phyloP scores from a whole-genome alignment of 2,113 vertebrate genomes.

The Malaclemys terrapin region DNA sequence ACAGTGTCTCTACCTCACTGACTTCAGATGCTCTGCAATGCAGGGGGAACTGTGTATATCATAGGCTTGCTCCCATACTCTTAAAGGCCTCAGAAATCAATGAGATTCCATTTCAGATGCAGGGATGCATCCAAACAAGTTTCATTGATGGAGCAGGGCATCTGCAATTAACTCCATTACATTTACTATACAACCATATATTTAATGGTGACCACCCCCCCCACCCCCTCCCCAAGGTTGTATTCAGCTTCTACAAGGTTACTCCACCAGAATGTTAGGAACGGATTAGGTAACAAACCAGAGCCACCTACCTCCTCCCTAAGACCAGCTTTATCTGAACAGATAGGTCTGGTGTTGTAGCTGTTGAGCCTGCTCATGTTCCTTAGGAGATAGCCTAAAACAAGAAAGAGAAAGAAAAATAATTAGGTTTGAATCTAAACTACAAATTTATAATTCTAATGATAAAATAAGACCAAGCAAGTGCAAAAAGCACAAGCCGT shows the following conservation, averaged over 20 bases:
- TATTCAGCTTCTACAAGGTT: neutral
- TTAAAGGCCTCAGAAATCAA: neutral
- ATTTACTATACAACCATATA: neutral
- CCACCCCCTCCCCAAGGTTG: too few species aligned
- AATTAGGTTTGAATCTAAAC: neutral
- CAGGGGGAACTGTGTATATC: neutral
- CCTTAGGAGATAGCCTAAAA: neutral
- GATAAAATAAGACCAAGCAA: neutral
- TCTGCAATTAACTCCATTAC: neutral
- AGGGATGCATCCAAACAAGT: neutral
- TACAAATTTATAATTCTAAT: constrained; percentile 2
- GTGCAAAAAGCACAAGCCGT: neutral
- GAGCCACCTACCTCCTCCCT: neutral
- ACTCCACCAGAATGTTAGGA: neutral
- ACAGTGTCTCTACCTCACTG: neutral
- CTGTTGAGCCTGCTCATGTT: neutral
- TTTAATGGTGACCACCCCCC: neutral
- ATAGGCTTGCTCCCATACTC: neutral
- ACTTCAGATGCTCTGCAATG: neutral
- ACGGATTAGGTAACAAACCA: neutral
- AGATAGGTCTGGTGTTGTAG: neutral
- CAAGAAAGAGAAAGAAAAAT: neutral
- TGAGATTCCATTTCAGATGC: neutral
- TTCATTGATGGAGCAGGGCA: neutral
- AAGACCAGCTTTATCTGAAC: neutral